Base-by-base conservation (phyloP, 1,140 invertebrate species). In the Aculops lycopersici region DNA sequence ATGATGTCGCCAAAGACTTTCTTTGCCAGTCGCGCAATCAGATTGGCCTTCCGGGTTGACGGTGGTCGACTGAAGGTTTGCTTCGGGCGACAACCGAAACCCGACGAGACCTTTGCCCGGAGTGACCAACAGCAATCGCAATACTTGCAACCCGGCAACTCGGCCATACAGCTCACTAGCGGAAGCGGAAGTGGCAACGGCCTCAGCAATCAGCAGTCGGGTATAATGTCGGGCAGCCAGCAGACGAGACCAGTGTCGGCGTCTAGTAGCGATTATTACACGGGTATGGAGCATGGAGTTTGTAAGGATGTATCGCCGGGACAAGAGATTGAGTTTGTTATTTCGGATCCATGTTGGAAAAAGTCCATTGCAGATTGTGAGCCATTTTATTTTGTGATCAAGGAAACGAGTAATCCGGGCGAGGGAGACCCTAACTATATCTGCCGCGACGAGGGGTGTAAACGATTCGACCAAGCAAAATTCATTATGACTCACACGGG, bases 1-100 rank as follows among this genome's bases (percentile, higher is more conserved):
- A 43, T 43, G 4, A 44, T 47, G 38, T 45, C 40, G 37, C 46
- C 46, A 12, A 40, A 47, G 21, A 42, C 36, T 38, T 47, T 45
- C 20, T 20, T 39, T 3, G 35, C 21, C 21, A 47, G 43, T 19
- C 41, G 8, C n/a, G 8, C 5, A 37, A 8, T 37, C 8, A 8
- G n/a, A 8, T 16, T 37, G 37, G n/a, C 16, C 5, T 16, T 43
- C 20, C 12, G 19, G 4, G 39, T 38, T 4, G 36, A 31, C 5
- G 42, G 39, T 13, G 42, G 42, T 19, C 3, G 20, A n/a, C 20
- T 43, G 19, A 18, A 15, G 17, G 19, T 42, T 17, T 43, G 42
- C 20, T 43, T 15, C 15, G 42, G 39, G 15, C 21, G 42, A 14
- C 4, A 35, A 20, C 39, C 24, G 35, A 37, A 31, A 36, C 42